Evolutionary conservation across 2,113 vertebrate species (phyloP).

Genomic region (Megaceryle torquata): DNA sequence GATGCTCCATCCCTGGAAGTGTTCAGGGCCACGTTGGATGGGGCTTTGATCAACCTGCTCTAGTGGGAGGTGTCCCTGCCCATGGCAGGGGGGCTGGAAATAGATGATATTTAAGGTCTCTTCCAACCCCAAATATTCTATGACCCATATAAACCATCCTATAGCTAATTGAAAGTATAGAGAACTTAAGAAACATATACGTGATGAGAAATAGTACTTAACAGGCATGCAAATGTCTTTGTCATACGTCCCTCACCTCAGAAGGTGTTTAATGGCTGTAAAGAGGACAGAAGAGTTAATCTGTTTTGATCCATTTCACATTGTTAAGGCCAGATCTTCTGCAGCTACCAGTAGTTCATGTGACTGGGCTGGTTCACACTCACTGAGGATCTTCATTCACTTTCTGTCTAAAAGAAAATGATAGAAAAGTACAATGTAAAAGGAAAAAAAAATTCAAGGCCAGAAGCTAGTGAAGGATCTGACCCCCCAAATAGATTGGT

Average conservation of each 20-base stretch:
- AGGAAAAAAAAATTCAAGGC: background rate
- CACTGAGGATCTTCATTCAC: background rate
- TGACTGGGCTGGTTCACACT: background rate
- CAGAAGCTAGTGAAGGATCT: background rate
- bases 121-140: too few relatives aligned
- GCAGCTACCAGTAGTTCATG: background rate
- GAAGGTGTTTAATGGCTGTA: background rate
- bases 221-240: background rate
- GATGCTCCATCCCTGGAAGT: too few relatives aligned
- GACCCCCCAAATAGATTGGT: background rate
- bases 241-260: background rate
- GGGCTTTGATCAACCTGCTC: too few relatives aligned
- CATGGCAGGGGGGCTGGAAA: too few relatives aligned
- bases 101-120: too few relatives aligned
- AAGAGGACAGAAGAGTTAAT: background rate
- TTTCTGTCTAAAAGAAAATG: background rate
- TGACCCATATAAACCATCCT: background rate
- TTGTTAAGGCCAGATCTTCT: background rate
- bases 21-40: too few relatives aligned
- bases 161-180: background rate
- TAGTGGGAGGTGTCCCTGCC: too few relatives aligned
- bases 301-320: background rate
- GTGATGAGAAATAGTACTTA: background rate
- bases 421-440: background rate
- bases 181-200: background rate